phyloP scores from a whole-genome alignment of 92 coral and sea anemone species.

The Muricea muricata region DNA sequence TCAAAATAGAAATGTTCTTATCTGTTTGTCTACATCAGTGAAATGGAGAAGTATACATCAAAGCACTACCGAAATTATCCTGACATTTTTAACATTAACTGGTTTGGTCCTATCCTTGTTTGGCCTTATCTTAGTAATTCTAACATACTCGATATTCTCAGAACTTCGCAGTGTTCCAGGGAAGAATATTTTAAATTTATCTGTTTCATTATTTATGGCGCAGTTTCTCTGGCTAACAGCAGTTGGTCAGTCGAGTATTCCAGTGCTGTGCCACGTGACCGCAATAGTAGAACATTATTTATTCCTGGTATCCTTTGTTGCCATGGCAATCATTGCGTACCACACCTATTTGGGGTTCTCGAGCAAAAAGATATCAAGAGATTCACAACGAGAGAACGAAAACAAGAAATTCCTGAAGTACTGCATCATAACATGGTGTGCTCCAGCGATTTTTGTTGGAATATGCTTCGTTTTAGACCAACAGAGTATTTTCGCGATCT shows the following conservation, averaged over 20 bases:
- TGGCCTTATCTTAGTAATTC: not conserved
- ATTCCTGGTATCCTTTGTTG: slow-evolving; percentile 18
- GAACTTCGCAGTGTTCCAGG: slow-evolving; percentile 25
- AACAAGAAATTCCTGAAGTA: not conserved
- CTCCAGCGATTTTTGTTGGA: slow-evolving; percentile 3
- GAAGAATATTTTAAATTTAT: slow-evolving; percentile 2
- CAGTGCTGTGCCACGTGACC: not conserved
- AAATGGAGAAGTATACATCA: not conserved
- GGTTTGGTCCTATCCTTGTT: not conserved
- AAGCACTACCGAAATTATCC: not conserved
- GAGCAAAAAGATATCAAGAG: not conserved
- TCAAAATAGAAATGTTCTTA: not conserved
- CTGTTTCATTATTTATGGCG: not conserved
- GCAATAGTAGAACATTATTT: slow-evolving; percentile 14
- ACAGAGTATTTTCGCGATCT: not conserved
- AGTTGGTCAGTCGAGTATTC: not conserved
- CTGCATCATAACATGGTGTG: slow-evolving; percentile 2
- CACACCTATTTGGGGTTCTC: not conserved
- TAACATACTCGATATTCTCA: slow-evolving; percentile 6
- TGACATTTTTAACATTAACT: not conserved
- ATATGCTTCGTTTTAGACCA: not conserved
- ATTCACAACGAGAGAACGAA: not conserved
- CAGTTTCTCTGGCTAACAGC: not conserved
- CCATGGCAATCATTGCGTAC: slow-evolving; percentile 22
- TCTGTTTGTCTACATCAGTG: not conserved